These are phyloP conservation scores for Ennomos quercinarius DNA, from an alignment of 2,888 invertebrate genomes.

Conservation along the genomic window DNA sequence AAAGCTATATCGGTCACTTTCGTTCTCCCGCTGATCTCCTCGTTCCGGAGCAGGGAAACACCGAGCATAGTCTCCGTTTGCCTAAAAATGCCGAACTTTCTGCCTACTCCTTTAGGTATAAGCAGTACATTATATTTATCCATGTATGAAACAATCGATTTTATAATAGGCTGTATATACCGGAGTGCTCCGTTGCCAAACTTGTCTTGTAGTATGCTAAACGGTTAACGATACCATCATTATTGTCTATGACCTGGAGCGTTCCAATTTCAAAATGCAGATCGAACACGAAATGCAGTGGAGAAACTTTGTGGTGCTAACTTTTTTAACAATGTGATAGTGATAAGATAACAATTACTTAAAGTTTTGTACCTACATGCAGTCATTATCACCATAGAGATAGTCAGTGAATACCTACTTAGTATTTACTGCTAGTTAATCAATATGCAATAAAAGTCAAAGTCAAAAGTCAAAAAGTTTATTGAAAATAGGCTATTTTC, in stretches of 20 bases:
- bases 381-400: no score
- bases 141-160: slow-evolving; percentile 28
- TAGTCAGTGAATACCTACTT: no score
- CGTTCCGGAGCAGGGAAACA: no score
- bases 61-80: no score
- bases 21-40: no score
- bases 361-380: no score
- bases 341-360: no score
- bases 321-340: no score
- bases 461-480: background rate
- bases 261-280: slow-evolving; percentile 81
- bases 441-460: no score
- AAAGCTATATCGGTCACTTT: no score
- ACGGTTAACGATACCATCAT: slow-evolving; percentile 82
- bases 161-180: slow-evolving; percentile 36
- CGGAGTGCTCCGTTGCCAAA: slow-evolving; percentile 62
- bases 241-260: slow-evolving; percentile 75
- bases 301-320: slow-evolving; percentile 44
- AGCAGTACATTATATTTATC: background rate
- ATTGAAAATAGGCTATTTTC: no score
- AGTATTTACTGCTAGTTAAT: background rate
- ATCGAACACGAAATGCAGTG: slow-evolving; percentile 46
- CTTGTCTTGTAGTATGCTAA: slow-evolving; percentile 80
- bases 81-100: slow-evolving; percentile 24
- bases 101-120: slow-evolving; percentile 9